Base-by-base conservation (phyloP, 2,888 invertebrate genomes). In the Drosophila silvestris region DNA sequence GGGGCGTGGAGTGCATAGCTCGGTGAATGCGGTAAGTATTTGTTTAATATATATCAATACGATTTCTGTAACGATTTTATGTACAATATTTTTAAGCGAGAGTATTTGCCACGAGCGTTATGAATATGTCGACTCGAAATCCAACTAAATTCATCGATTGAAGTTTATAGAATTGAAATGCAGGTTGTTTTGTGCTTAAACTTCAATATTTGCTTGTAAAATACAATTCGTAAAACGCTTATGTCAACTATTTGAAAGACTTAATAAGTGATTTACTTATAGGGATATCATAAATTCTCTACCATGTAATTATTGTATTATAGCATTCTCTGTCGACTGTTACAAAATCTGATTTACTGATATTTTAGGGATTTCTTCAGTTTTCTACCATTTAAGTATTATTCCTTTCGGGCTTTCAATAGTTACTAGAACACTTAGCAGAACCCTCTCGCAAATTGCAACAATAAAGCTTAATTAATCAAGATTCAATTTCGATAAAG, bases 21-120 rank as follows among this genome's bases (percentile, higher is more conserved):
- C 94, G 37, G 91, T 94, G 16, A 93, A 93, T 84, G 93, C 94
- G 93, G 95, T 95, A 84, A 93, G 93, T 78, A 5, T 50, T 22
- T 16, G 3, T 14, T 28, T 56, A 26, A 16, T 0, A 28, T 37
- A 26, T 56, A 28, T n/a, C 6, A 10, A 22, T 33, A 53, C 9
- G 28, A 52, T n/a, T 7, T 53, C 14, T 32, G n/a, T 9, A 14
- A 14, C 22, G 47, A 47, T 26, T 2, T 47, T 16, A 47, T 22
- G 2, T 26, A 16, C 22, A 7, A 47, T 16, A 22, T 47, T 44
- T 14, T 22, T 6, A 47, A 12, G 0, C 16, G 3, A 19, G 44
- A 10, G 2, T 5, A 41, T 41, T n/a, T 41, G 41, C 0, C 12
- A 10, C 3, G 33, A 33, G 1, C 33, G 12, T 33, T 12, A 4